Evolutionary conservation across 2,888 invertebrate genomes (phyloP), one percentile per base, ranked within the genome.

Genomic region (Tetranychus piercei): DNA sequence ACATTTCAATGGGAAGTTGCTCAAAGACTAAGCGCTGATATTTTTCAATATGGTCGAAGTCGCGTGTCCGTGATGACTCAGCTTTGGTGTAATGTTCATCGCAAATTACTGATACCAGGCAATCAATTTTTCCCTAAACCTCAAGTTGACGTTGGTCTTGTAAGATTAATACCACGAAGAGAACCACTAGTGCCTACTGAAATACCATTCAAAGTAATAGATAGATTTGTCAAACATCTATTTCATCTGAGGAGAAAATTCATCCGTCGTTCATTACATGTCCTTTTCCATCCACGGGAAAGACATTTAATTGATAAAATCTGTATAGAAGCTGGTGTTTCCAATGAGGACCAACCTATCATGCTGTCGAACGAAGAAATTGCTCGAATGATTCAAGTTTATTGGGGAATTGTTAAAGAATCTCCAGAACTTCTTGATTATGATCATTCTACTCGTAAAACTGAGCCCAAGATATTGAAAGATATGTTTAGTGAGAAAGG

Each of bases 1-100:
- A 97, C 97, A 11, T 99, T 99, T 85, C 99, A 99, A 83, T 90
- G 93, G 80, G 96, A 97, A 86, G 94, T 99, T 0, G 97, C 93
- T 0, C 90, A 94, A 81, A 86, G 99, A 78, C 90, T 99, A 83
- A 88, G 89, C 7, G 94, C 96, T 1, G 85, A 86, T 0, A 85
- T 88, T 11, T 83, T 86, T 23, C 82, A 87, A 73, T 82, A 84
- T 1, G 89, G 92, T 80, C 86, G 99, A 79, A 92, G 92, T 81
- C 86, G 96, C 45, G 84, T 99, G 23, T 96, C 96, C 0, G 87
- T 96, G 0, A 95, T 99, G 90, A 91, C 92, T 78, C 97, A 99
- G 84, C 88, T 90, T 80, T 91, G 93, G 88, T 92, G 94, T 78
- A 84, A 88, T 78, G 91, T 94, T 0, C 83, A 88, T 72, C 86